Percentiles rank a stretch among this genome's conserved stretches.
These are phyloP conservation scores for Mizuhopecten yessoensis DNA, from an alignment of 1,140 invertebrate genomes.

Conservation along the genomic window DNA sequence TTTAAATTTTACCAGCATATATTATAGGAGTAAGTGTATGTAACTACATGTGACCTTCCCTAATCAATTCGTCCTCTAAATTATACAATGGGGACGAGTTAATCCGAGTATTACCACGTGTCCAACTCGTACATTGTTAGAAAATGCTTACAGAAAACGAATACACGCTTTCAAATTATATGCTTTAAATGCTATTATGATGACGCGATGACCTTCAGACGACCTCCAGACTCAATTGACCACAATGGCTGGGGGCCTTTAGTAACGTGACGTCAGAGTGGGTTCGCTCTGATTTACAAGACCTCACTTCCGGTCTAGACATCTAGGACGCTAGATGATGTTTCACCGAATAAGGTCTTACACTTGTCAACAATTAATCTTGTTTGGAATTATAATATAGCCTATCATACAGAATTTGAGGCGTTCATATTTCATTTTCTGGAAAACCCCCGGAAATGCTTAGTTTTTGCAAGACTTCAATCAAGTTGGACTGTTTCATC, in stretches of 20 bases:
- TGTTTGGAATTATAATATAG: no score
- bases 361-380: no score
- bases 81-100: not conserved
- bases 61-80: not conserved
- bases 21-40: no score
- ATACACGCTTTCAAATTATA: not conserved
- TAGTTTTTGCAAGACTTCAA: no score
- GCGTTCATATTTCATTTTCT: no score
- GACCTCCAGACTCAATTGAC: not conserved
- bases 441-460: no score
- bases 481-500: no score
- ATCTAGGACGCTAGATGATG: no score
- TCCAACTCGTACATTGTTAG: no score
- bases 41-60: not conserved
- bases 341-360: no score
- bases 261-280: not conserved
- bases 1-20: not conserved
- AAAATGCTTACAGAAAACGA: not conserved
- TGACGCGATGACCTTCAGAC: not conserved
- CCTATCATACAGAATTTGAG: no score
- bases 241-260: not conserved
- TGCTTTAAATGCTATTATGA: not conserved
- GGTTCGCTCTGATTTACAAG: not conserved
- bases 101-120: no score
- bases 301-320: not conserved